A percentile compares a stretch with the other conserved stretches of the same genome.
Conservation (phyloP, 2,888 invertebrate genomes). For the Perizoma flavofasciatum region DNA sequence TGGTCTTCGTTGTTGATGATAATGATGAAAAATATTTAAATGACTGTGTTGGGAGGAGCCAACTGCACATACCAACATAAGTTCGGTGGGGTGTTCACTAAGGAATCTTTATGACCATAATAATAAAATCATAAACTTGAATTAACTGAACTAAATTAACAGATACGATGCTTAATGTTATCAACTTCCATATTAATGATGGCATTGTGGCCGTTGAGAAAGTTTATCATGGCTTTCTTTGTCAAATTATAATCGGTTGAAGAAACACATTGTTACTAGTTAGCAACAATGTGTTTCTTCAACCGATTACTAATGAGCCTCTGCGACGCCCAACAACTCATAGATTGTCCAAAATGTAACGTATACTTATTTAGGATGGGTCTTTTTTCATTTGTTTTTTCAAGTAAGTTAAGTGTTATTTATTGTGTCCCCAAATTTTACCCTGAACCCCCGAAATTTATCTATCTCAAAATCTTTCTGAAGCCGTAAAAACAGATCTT, state of each 20-base stretch:
- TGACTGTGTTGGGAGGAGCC: conserved; percentile 57
- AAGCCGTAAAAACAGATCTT: conserved; percentile 78
- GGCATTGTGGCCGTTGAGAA: conserved; percentile 16
- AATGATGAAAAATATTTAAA: too few relatives aligned
- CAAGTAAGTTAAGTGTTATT: conserved; percentile 66
- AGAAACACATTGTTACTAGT: conserved; percentile 6
- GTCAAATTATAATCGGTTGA: conserved; percentile 11
- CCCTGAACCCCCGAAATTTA: conserved; percentile 69
- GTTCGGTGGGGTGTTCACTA: conserved; percentile 37
- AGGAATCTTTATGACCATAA: conserved; percentile 33
- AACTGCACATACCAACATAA: too few relatives aligned
- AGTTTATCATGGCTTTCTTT: conserved; percentile 16
- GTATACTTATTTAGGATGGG: conserved; percentile 9
- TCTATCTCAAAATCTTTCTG: conserved; percentile 80
- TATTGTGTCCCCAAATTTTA: conserved; percentile 68
- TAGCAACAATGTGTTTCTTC: neutral
- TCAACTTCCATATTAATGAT: conserved; percentile 17
- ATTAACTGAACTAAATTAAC: conserved; percentile 33
- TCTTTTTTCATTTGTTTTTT: conserved; percentile 38
- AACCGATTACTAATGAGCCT: conserved; percentile 16
- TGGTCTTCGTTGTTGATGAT: too few relatives aligned
- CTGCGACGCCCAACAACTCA: conserved; percentile 19
- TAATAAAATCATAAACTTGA: conserved; percentile 35
- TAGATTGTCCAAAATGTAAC: conserved; percentile 2
- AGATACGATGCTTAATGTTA: conserved; percentile 30